Evolutionary conservation across 2,888 invertebrate species (phyloP), one percentile per base, ranked within the genome.

Genomic region (Hyposoter didymator): DNA sequence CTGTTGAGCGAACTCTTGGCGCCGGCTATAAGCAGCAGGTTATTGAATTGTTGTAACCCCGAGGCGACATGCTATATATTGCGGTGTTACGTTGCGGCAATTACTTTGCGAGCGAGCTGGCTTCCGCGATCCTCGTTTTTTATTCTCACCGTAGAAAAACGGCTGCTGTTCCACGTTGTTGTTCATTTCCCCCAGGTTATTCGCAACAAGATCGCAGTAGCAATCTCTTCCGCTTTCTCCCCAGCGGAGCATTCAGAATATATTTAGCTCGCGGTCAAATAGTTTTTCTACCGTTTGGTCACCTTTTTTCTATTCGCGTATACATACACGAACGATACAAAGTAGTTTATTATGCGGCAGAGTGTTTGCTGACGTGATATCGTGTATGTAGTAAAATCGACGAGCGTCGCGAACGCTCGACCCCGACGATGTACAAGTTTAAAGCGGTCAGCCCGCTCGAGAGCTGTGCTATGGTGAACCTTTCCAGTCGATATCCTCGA

Each of bases 401-500:
- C 28, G 59, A 59, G 59, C 28, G 59, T 59, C 66, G 66, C 66
- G 66, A 35, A 66, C 39, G 66, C 39, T 39, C 39, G 66, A 66
- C n/a, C 66, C 66, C 39, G n/a, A 8, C 19, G 10, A 39, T 66
- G 66, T 69, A 47, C 28, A 69, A 22, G 47, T 69, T 69, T 69
- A 47, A 47, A 69, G 28, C 45, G 47, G 47, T 47, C 45, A 69
- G 28, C 22, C 47, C 69, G 69, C 69, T 45, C 59, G 22, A 43
- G 59, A 43, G 59, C n/a, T 78, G 74, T 82, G 74, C 78, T 78
- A 73, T 70, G 78, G 74, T 75, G 78, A 82, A 75, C 74, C 78
- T 85, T 85, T 85, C 84, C 84, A 85, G 55, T 75, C 84, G 84
- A 85, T 85, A 85, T 74, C 82, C 78, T 64, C 17, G 69, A 62